Conservation (phyloP, 2,797 vertebrate genomes). For the Leuciscus waleckii region DNA sequence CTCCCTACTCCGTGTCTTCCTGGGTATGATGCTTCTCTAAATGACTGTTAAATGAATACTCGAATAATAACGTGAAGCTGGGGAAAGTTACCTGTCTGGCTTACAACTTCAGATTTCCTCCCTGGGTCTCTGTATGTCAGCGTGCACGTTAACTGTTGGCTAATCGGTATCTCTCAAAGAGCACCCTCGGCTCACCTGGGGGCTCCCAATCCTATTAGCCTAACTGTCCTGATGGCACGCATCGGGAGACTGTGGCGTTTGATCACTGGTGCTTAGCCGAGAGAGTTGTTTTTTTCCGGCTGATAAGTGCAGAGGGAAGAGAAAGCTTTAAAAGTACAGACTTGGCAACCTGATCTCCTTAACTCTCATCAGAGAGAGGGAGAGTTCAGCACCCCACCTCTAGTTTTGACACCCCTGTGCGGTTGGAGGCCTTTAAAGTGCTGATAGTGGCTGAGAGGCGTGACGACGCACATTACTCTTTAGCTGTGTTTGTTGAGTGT, state of each 20-base stretch:
- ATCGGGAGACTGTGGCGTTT: conserved; percentile 77
- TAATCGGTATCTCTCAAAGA: conserved; percentile 78
- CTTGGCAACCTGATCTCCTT: conserved; percentile 80
- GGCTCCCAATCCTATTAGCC: conserved; percentile 86
- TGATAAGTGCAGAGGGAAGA: conserved; percentile 68
- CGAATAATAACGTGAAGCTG: conserved; percentile 19
- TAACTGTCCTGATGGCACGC: conserved; percentile 78
- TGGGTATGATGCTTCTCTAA: not conserved
- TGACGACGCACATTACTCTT: conserved; percentile 62
- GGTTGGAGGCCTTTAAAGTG: conserved; percentile 72
- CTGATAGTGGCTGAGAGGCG: conserved; percentile 73
- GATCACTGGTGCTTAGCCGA: conserved; percentile 82
- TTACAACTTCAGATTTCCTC: conserved; percentile 68
- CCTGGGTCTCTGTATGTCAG: conserved; percentile 66
- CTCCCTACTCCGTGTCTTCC: not conserved
- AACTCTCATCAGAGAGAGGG: conserved; percentile 78
- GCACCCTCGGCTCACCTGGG: conserved; percentile 83
- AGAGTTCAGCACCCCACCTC: conserved; percentile 75
- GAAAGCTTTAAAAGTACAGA: conserved; percentile 67
- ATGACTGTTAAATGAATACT: conserved; percentile 2
- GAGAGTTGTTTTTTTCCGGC: conserved; percentile 77
- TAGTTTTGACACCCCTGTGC: conserved; percentile 68
- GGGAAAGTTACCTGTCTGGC: conserved; percentile 51
- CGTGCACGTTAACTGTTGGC: conserved; percentile 71
- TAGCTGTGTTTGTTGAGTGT: conserved; percentile 25